Percentiles rank a stretch among this genome's conserved stretches.
Conservation (phyloP, 2,113 vertebrate species). For the Epinephelus fuscoguttatus region DNA sequence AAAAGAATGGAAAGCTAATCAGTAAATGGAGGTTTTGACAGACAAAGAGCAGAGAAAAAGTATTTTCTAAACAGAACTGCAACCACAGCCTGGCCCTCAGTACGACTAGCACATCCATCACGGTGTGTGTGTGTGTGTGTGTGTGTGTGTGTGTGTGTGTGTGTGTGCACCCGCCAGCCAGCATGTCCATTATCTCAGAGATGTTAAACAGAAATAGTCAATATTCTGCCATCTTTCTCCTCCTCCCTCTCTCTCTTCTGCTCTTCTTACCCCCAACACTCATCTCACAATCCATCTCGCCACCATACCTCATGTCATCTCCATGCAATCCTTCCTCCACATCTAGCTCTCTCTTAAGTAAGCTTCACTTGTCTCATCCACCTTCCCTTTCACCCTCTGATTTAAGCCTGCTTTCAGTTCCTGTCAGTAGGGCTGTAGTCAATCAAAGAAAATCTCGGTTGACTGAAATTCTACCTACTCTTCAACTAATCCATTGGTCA, state of each 20-base stretch:
- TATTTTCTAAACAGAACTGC: conserved; percentile 62
- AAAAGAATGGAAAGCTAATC: conserved; percentile 49
- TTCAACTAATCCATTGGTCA: too few relatives aligned
- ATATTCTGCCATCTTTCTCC: conserved; percentile 48
- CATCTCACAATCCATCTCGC: conserved; percentile 4
- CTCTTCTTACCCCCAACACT: not conserved
- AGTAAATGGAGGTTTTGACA: conserved; percentile 68
- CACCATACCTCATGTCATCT: not conserved
- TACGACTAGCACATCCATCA: conserved; percentile 62
- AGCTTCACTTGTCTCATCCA: not conserved
- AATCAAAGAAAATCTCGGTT: too few relatives aligned
- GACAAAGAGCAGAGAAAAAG: conserved; percentile 58
- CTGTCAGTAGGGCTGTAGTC: not conserved
- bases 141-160: not conserved
- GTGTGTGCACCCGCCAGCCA: conserved; percentile 31
- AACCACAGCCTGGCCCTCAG: conserved; percentile 42
- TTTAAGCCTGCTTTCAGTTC: not conserved
- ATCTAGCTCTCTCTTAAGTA: not conserved
- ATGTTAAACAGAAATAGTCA: conserved; percentile 68
- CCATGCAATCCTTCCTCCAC: not conserved
- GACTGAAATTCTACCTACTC: too few relatives aligned
- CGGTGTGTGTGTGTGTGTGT: not conserved
- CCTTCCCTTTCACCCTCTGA: not conserved
- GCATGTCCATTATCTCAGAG: conserved; percentile 67
- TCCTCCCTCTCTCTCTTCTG: conserved; percentile 4